These are phyloP conservation scores for Distichodus sexfasciatus DNA, from an alignment of 2,797 vertebrate species.

Conservation along the genomic window DNA sequence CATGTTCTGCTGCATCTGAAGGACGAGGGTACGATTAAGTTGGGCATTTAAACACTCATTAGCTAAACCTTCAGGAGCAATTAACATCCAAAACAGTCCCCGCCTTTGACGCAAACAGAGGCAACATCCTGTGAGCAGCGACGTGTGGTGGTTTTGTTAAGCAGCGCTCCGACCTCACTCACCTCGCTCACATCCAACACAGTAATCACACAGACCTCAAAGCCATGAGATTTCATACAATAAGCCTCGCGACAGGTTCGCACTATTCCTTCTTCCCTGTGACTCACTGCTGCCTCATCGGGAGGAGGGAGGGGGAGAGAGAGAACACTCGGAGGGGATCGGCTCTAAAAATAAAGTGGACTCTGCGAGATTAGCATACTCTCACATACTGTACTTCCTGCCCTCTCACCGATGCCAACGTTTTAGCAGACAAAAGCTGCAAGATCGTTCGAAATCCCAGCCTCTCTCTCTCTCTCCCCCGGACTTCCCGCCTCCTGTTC, in stretches of 20 bases:
- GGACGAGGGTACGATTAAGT: too few species aligned
- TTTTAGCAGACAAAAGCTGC: constrained; percentile 45
- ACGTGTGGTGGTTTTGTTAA: too few species aligned
- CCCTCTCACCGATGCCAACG: constrained; percentile 47
- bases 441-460: constrained; percentile 42
- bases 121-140: too few species aligned
- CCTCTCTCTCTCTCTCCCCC: constrained; percentile 20
- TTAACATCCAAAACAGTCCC: too few species aligned
- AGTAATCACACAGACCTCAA: not conserved
- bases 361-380: constrained; percentile 63
- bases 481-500: constrained; percentile 32
- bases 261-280: constrained; percentile 62
- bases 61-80: too few species aligned
- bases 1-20: too few species aligned
- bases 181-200: not conserved
- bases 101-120: too few species aligned
- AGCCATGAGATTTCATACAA: constrained; percentile 36
- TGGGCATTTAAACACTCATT: too few species aligned
- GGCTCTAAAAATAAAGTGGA: constrained; percentile 72
- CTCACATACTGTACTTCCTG: constrained; percentile 53
- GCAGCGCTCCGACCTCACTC: too few species aligned
- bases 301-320: constrained; percentile 35
- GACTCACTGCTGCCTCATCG: constrained; percentile 66
- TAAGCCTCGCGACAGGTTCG: constrained; percentile 53
- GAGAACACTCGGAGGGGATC: constrained; percentile 62